Conservation (phyloP, 1,140 invertebrate species). For the Leucophenga varia region DNA sequence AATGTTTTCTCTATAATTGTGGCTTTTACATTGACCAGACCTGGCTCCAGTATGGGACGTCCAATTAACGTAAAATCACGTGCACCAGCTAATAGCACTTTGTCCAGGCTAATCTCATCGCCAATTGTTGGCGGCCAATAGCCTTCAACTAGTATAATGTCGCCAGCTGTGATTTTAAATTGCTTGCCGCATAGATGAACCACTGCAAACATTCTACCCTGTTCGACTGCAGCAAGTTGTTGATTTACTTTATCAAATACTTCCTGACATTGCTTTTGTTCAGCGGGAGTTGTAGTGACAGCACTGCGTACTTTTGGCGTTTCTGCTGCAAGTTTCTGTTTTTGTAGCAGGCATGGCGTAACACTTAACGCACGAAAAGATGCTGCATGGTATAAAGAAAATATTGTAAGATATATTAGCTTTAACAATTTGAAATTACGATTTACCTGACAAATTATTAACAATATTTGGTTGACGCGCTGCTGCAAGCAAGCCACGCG, state of each 20-base stretch:
- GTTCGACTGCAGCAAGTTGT: conserved; percentile 59
- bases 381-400: conserved; percentile 20
- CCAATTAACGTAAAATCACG: conserved; percentile 85
- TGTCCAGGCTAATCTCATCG: conserved; percentile 82
- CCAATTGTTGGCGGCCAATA: conserved; percentile 82
- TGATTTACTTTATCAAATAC: conserved; percentile 63
- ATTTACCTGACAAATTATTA: conserved; percentile 14
- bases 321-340: conserved; percentile 24
- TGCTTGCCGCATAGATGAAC: conserved; percentile 82
- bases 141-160: conserved; percentile 80
- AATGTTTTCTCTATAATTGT: conserved; percentile 90
- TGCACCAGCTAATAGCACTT: conserved; percentile 81
- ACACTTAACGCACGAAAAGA: conserved; percentile 40
- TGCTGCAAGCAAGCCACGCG: not conserved
- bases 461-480: conserved; percentile 4
- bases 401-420: conserved; percentile 19
- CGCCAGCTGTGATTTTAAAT: conserved; percentile 83
- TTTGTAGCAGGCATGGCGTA: conserved; percentile 29
- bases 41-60: conserved; percentile 73
- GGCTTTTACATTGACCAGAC: conserved; percentile 75
- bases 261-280: conserved; percentile 40
- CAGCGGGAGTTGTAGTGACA: conserved; percentile 8
- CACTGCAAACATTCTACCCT: conserved; percentile 83
- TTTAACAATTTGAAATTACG: too few relatives aligned
- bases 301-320: conserved; percentile 9